phyloP scores from a whole-genome alignment of 2,888 invertebrate species.

The Pyrochroa serraticornis region DNA sequence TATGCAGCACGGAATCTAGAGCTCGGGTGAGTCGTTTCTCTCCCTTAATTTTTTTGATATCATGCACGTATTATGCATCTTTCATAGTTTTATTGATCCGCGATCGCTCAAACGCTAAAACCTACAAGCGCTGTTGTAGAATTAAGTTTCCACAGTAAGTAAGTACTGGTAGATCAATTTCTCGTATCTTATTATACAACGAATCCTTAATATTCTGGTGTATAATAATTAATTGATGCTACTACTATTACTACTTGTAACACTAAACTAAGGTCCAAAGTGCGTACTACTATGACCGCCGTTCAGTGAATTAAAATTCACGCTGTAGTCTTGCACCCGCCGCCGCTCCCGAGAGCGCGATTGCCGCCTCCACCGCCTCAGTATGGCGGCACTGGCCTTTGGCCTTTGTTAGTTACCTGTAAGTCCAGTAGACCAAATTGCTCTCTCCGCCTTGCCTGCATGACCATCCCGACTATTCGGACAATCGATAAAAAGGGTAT shows the following conservation, averaged over 20 bases:
- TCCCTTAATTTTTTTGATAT: slow-evolving; percentile 15
- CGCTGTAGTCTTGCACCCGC: slow-evolving; percentile 25
- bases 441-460: slow-evolving; percentile 45
- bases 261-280: not conserved
- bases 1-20: slow-evolving; percentile 65
- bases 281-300: slow-evolving; percentile 24
- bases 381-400: not conserved
- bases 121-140: slow-evolving; percentile 12
- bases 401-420: slow-evolving; percentile 7
- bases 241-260: not conserved
- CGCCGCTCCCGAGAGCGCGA: slow-evolving; percentile 37
- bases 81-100: slow-evolving; percentile 7
- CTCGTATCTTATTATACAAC: slow-evolving; percentile 11
- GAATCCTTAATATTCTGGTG: not conserved
- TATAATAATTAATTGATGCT: not conserved
- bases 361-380: slow-evolving; percentile 7
- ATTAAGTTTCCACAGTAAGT: slow-evolving; percentile 5
- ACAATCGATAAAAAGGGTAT: slow-evolving; percentile 29
- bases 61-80: slow-evolving; percentile 30
- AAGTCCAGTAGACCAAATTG: slow-evolving; percentile 29
- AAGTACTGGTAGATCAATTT: slow-evolving; percentile 15
- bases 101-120: slow-evolving; percentile 26
- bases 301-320: slow-evolving; percentile 9
- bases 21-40: slow-evolving; percentile 66
- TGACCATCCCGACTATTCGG: slow-evolving; percentile 31